phyloP scores from a whole-genome alignment of 2,797 vertebrate species.

The Lindbergichthys nudifrons region DNA sequence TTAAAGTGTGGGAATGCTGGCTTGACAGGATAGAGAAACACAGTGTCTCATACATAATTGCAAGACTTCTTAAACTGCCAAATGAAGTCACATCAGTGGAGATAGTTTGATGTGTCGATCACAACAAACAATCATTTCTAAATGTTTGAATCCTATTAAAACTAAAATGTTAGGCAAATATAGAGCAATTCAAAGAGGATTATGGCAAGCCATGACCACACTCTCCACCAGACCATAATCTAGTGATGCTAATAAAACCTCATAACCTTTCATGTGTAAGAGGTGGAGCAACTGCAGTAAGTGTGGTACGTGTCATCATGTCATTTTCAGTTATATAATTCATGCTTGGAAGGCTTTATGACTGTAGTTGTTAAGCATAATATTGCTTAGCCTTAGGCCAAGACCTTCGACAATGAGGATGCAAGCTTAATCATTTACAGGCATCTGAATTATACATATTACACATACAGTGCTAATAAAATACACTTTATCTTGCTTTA shows the following conservation, averaged over 20 bases:
- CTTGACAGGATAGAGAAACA: constrained; percentile 16
- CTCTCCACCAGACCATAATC: background rate
- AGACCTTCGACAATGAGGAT: background rate
- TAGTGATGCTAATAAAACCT: background rate
- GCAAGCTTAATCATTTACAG: background rate
- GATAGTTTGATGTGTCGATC: background rate
- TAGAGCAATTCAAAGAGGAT: background rate
- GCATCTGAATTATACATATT: background rate
- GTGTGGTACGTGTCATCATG: background rate
- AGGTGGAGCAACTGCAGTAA: background rate
- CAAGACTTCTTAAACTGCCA: background rate
- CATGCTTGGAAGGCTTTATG: constrained; percentile 7
- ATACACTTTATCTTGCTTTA: background rate
- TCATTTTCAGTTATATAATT: background rate
- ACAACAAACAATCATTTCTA: background rate
- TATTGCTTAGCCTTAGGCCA: too few species aligned
- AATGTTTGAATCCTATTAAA: background rate
- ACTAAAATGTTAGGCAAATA: background rate
- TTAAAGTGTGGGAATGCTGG: constrained; percentile 6
- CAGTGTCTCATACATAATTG: constrained; percentile 11
- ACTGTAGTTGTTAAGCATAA: background rate
- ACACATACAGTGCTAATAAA: background rate
- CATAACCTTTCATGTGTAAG: background rate
- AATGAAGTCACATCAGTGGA: background rate
- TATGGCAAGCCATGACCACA: background rate